Evolutionary conservation across 2,888 invertebrate genomes (phyloP), one percentile per base, ranked within the genome.

Genomic region (Apamea crenata): DNA sequence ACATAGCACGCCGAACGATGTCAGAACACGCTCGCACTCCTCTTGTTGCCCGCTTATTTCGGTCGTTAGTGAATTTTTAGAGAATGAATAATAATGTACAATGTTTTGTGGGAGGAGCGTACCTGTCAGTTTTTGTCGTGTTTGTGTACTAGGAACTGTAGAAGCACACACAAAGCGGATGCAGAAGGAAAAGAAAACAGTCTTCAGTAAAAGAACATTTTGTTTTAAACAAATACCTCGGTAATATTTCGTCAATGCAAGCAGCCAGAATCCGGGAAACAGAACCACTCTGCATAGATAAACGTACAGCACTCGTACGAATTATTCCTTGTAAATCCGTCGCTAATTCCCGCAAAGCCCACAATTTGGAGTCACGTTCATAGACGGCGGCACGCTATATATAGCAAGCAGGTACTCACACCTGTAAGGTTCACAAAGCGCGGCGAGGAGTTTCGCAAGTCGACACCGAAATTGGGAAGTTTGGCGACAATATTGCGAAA

Each of bases 401-500:
- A 88, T 84, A 88, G 50, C 78, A 82, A 56, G 72, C 68, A 87
- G 83, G 86, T 89, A 92, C 89, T 81, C 91, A 91, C 94, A 95
- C 95, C 94, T 95, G 94, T 94, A 93, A 85, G 89, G 92, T 92
- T 92, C 91, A 90, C 90, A 91, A 89, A 92, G 90, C 88, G 89
- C 91, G 92, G 92, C 91, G 95, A 87, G 91, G 95, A 96, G 94
- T 96, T 96, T 96, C 94, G 94, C 96, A 96, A 96, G 94, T 96
- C 96, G 95, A 94, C 96, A 95, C 96, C 90, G 91, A 95, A 96
- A 95, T 96, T 94, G 93, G 94, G 92, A 96, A 96, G 91, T 95
- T 95, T 93, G 90, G 94, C 93, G 96, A 95, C 95, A 95, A 95
- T 95, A 95, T 95, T 95, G 93, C 94, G 92, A 90, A 94, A 95